These are phyloP conservation scores for Peromyscus attwateri DNA, from an alignment of 2,797 vertebrate genomes.

Conservation along the genomic window DNA sequence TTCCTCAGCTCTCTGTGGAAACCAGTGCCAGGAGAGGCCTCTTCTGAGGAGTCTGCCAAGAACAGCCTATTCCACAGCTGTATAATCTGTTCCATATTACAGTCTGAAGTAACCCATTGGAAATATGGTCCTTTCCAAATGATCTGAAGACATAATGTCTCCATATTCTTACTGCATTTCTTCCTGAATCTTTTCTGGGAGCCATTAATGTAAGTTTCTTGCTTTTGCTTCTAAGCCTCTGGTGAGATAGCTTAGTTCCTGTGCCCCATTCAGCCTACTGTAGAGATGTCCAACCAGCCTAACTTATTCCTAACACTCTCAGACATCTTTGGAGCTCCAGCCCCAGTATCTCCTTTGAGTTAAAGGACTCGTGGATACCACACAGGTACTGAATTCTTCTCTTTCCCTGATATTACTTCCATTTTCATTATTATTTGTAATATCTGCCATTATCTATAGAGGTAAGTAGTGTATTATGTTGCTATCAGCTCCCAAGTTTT, in stretches of 20 bases:
- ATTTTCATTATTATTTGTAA: not conserved
- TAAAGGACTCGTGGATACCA: not conserved
- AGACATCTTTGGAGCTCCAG: not conserved
- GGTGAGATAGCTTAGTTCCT: not conserved
- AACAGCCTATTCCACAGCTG: slow-evolving; percentile 73
- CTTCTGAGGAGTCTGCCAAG: slow-evolving; percentile 69
- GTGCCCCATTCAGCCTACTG: too few species aligned
- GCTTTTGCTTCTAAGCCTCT: not conserved
- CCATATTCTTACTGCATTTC: not conserved
- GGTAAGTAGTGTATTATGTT: not conserved
- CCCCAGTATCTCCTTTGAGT: not conserved
- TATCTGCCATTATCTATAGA: not conserved
- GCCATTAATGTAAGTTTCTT: not conserved
- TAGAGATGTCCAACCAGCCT: not conserved
- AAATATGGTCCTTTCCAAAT: slow-evolving; percentile 36
- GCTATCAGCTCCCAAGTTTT: not conserved
- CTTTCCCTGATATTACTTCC: not conserved
- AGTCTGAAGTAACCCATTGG: slow-evolving; percentile 61
- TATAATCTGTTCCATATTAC: slow-evolving; percentile 74
- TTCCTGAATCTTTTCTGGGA: not conserved
- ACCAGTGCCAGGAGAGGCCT: slow-evolving; percentile 60
- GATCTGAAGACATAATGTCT: slow-evolving; percentile 46
- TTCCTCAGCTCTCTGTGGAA: slow-evolving; percentile 62
- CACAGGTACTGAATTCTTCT: not conserved
- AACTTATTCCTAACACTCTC: not conserved